Conservation (phyloP, 2,888 invertebrate species). For the Salpingus planirostris region DNA sequence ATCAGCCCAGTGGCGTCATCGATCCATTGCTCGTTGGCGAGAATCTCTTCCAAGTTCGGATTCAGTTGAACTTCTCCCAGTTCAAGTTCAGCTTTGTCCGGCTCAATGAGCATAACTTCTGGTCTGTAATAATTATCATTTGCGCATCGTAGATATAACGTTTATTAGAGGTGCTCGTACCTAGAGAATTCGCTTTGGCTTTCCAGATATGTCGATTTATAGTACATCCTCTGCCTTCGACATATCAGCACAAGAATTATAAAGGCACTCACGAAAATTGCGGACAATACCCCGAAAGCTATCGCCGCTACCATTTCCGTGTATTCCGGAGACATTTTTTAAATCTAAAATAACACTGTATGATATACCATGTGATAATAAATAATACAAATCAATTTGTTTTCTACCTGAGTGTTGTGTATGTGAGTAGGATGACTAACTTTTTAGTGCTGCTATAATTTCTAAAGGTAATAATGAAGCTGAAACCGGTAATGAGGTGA, state of each 20-base stretch:
- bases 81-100: conserved; percentile 44
- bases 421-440: too few relatives aligned
- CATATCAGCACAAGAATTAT: conserved; percentile 56
- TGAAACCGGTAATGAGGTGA: too few relatives aligned
- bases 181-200: conserved; percentile 30
- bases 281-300: conserved; percentile 56
- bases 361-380: too few relatives aligned
- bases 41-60: conserved; percentile 50
- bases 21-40: conserved; percentile 58
- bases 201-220: conserved; percentile 26
- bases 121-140: conserved; percentile 36
- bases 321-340: conserved; percentile 38
- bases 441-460: too few relatives aligned
- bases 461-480: too few relatives aligned
- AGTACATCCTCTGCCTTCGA: conserved; percentile 44
- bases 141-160: not conserved
- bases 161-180: conserved; percentile 11
- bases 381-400: too few relatives aligned
- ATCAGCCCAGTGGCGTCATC: conserved; percentile 63
- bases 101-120: conserved; percentile 46
- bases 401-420: too few relatives aligned
- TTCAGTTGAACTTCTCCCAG: conserved; percentile 49
- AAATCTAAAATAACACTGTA: not conserved
- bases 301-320: conserved; percentile 62
- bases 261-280: conserved; percentile 60